phyloP scores from a whole-genome alignment of 37 sponge, comb jelly and placozoan species.

The Chondrosia reniformis region DNA sequence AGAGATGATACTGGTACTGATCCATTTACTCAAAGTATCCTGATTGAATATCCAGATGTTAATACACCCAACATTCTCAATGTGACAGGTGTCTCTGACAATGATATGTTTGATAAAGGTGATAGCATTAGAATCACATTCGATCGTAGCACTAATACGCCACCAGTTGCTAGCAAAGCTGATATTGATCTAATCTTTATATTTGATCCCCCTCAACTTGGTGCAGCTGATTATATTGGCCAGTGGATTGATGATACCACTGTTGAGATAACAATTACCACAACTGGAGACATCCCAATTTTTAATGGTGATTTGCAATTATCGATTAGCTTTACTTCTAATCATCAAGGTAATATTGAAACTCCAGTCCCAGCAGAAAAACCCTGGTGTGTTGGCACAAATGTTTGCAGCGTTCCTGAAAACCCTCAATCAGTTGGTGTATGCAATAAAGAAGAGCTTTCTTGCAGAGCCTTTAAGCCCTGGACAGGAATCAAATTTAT shows the following conservation, averaged over 20 bases:
- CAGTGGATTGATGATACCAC: conserved; percentile 45
- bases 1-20: background rate
- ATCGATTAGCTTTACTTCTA: no score
- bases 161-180: conserved; percentile 47
- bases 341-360: no score
- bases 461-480: conserved; percentile 67
- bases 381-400: conserved; percentile 78
- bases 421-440: conserved; percentile 54
- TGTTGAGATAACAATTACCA: conserved; percentile 62
- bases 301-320: no score
- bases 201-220: conserved; percentile 58
- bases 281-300: no score
- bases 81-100: conserved; percentile 38
- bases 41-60: conserved; percentile 36
- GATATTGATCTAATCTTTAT: conserved; percentile 68
- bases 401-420: conserved; percentile 51
- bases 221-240: conserved; percentile 66
- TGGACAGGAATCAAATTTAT: conserved; percentile 15
- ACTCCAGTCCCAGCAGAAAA: conserved; percentile 46
- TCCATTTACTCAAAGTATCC: background rate
- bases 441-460: conserved; percentile 44
- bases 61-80: conserved; percentile 56
- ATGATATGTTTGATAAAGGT: conserved; percentile 49
- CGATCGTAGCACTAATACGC: conserved; percentile 52
- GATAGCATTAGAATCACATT: conserved; percentile 75